Percentiles rank a stretch among this genome's conserved stretches.
phyloP scores from a whole-genome alignment of 2,888 invertebrate genomes.

The Lymantria dispar region DNA sequence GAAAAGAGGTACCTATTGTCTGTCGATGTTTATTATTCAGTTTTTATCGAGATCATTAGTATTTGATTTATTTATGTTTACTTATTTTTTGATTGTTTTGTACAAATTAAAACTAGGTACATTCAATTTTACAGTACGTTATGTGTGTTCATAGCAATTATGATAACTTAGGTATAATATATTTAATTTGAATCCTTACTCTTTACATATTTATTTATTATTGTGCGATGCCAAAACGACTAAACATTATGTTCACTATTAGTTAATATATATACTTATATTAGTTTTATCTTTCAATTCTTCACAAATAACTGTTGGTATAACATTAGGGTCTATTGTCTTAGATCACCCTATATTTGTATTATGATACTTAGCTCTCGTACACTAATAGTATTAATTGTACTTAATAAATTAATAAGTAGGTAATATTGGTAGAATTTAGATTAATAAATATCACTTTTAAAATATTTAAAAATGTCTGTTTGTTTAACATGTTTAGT shows the following conservation, averaged over 20 bases:
- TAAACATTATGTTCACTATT: slow-evolving; percentile 62
- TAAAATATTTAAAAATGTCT: slow-evolving; percentile 77
- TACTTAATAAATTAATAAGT: slow-evolving; percentile 71
- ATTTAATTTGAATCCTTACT: slow-evolving; percentile 52
- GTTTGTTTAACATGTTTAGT: slow-evolving; percentile 83
- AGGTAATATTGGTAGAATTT: slow-evolving; percentile 69
- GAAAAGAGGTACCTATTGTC: slow-evolving; percentile 77
- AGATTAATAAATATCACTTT: slow-evolving; percentile 80
- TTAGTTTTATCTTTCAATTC: slow-evolving; percentile 57
- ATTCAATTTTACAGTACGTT: slow-evolving; percentile 38
- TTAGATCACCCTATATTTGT: slow-evolving; percentile 53
- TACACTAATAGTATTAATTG: slow-evolving; percentile 77
- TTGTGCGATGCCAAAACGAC: slow-evolving; percentile 60
- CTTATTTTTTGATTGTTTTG: slow-evolving; percentile 51
- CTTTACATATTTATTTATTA: slow-evolving; percentile 61
- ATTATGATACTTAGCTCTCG: slow-evolving; percentile 60
- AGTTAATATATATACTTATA: slow-evolving; percentile 47
- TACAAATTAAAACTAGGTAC: slow-evolving; percentile 51
- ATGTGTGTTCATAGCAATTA: slow-evolving; percentile 56
- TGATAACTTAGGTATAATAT: slow-evolving; percentile 41
- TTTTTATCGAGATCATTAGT: slow-evolving; percentile 45
- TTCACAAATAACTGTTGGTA: slow-evolving; percentile 50
- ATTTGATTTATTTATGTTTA: slow-evolving; percentile 46
- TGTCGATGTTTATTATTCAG: slow-evolving; percentile 60
- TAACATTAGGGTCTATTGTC: slow-evolving; percentile 51